A percentile compares a stretch with the other conserved stretches of the same genome.
Evolutionary conservation across 2,888 invertebrate genomes (phyloP).

Genomic region (Pyrocoelia pectoralis): DNA sequence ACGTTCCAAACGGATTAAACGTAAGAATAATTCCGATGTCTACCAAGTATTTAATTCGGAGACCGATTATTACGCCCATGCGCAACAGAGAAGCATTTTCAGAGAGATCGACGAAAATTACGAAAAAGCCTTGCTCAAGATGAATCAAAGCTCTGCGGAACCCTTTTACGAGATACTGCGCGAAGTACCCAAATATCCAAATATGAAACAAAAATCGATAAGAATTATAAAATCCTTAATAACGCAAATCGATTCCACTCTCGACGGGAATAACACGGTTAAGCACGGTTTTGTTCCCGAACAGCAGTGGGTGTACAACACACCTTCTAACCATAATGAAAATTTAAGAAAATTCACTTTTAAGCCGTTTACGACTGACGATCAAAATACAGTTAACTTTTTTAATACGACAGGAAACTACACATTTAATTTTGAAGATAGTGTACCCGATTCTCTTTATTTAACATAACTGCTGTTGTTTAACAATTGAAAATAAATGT

Average conservation of each 20-base stretch:
- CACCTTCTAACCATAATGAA: no score
- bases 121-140: not conserved
- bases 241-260: not conserved
- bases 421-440: no score
- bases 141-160: not conserved
- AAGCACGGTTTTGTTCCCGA: no score
- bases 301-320: no score
- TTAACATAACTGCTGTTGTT: no score
- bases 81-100: not conserved
- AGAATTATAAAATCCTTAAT: not conserved
- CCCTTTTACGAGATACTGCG: not conserved
- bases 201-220: not conserved
- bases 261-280: not conserved
- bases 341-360: not conserved
- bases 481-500: no score
- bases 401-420: no score
- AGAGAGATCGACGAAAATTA: not conserved
- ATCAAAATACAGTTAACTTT: no score
- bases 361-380: no score
- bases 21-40: not conserved
- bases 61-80: not conserved
- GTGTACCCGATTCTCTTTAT: no score
- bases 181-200: not conserved
- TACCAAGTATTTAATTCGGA: not conserved
- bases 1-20: not conserved